Conservation (phyloP, 2,797 vertebrate species). For the Synanceia verrucosa region DNA sequence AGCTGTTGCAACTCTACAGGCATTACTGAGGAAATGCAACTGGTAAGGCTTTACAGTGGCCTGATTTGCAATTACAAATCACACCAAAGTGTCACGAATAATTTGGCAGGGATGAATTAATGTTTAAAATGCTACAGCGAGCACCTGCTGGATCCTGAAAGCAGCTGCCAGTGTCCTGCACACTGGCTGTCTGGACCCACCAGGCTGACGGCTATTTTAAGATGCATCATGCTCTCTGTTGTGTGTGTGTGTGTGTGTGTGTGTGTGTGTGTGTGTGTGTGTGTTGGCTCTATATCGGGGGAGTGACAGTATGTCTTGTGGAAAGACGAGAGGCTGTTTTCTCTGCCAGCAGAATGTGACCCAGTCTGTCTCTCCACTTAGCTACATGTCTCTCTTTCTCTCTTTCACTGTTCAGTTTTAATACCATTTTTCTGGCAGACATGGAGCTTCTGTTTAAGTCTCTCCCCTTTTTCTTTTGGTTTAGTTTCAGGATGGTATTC, state of each 20-base stretch:
- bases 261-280: constrained; percentile 1
- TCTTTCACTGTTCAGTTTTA: neutral
- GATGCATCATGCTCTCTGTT: constrained; percentile 8
- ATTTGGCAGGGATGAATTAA: constrained; percentile 6
- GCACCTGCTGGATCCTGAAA: constrained; percentile 24
- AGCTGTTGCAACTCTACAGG: no score
- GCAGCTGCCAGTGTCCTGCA: constrained; percentile 16
- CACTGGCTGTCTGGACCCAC: constrained; percentile 1
- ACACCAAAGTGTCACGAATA: neutral
- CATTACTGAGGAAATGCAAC: neutral
- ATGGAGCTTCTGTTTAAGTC: neutral
- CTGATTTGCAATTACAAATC: neutral
- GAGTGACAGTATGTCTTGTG: constrained; percentile 38
- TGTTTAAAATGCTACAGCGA: neutral
- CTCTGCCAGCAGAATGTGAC: constrained; percentile 41
- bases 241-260: no score
- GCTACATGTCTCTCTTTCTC: neutral
- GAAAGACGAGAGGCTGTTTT: constrained; percentile 38
- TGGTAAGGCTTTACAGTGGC: neutral
- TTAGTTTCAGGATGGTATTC: neutral
- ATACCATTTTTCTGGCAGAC: neutral
- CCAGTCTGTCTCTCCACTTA: constrained; percentile 19
- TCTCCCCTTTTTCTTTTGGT: neutral
- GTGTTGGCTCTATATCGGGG: constrained; percentile 22
- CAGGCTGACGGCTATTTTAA: constrained; percentile 33